Base-by-base conservation (phyloP, 2,113 vertebrate species). In the Stercorarius parasiticus region DNA sequence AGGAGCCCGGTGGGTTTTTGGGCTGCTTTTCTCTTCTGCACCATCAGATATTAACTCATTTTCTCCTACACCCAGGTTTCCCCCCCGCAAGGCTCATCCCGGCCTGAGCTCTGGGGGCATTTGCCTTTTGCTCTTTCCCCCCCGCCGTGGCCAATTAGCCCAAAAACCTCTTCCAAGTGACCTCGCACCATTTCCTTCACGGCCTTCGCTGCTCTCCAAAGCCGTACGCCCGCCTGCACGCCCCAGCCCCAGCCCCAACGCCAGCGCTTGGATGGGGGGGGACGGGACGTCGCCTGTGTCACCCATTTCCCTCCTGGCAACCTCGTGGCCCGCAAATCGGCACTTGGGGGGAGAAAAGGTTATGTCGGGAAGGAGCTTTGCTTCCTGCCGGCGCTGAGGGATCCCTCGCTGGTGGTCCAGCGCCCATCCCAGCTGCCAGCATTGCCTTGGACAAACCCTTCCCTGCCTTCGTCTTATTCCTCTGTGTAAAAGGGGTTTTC, bases 91-190 rank as follows among this genome's bases (percentile, higher is more conserved):
- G 34, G 69, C 2, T 0, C 21, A 40, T 22, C 36, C 15, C 67
- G n/a, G 66, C 50, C 43, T 7, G 8, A 4, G 13, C 79, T 64
- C 45, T 19, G 21, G 2, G 5, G 27, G 29, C 8, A 1, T 11
- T 16, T 2, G 10, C 9, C 6, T 58, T 82, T 45, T 30, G 21
- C 21, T 49, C 25, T 74, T 79, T 11, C 9, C 43, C 9, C 43
- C 6, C 5, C 52, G 1, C 22, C 0, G 0, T 0, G 14, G 25
- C 9, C 0, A 0, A 10, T 34, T 20, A 36, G 32, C 61, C 56
- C 62, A 22, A 50, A 65, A 22, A 53, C 47, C 25, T 22, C 84
- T 13, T 15, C 34, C 13, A 5, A 22, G 21, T 5, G 15, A 58
- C 61, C 26, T 58, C 5, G 1, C 0, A 0, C 5, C 30, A 17